Evolutionary conservation across 2,888 invertebrate species (phyloP).

Genomic region (Fragum whitleyi): DNA sequence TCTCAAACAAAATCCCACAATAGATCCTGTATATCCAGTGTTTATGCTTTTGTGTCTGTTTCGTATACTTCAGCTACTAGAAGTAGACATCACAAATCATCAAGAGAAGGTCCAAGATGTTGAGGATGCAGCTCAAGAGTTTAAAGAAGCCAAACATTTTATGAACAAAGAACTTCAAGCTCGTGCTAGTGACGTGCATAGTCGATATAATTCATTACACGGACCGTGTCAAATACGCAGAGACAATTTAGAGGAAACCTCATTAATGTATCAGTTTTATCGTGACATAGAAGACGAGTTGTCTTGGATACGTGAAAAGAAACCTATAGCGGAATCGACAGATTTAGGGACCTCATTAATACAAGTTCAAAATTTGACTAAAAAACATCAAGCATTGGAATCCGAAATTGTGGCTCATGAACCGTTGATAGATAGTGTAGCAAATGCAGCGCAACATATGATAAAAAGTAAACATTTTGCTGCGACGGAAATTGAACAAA

Average conservation of each 20-base stretch:
- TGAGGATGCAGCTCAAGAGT: slow-evolving; percentile 92
- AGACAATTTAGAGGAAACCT: slow-evolving; percentile 96
- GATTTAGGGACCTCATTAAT: slow-evolving; percentile 89
- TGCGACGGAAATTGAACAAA: slow-evolving; percentile 89
- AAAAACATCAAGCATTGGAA: slow-evolving; percentile 96
- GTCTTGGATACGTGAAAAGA: slow-evolving; percentile 94
- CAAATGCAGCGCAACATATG: slow-evolving; percentile 92
- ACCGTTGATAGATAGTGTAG: slow-evolving; percentile 91
- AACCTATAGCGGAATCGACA: slow-evolving; percentile 89
- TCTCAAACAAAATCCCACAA: no score
- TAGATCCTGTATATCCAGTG: no score
- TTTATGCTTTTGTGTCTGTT: no score
- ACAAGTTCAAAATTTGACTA: slow-evolving; percentile 94
- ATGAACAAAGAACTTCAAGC: slow-evolving; percentile 94
- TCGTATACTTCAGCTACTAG: slow-evolving; percentile 87
- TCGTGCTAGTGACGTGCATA: slow-evolving; percentile 87
- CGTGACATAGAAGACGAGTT: slow-evolving; percentile 97
- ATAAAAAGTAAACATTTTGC: slow-evolving; percentile 95
- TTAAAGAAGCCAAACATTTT: slow-evolving; percentile 93
- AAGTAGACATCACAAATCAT: slow-evolving; percentile 94
- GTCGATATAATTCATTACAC: slow-evolving; percentile 89
- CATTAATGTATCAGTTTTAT: slow-evolving; percentile 94
- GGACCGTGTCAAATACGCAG: slow-evolving; percentile 96
- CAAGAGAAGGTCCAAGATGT: slow-evolving; percentile 90
- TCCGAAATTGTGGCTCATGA: slow-evolving; percentile 95